A percentile compares a stretch with the other conserved stretches of the same genome.
Conservation (phyloP, 1,140 invertebrate genomes). For the Neomicropteryx cornuta region DNA sequence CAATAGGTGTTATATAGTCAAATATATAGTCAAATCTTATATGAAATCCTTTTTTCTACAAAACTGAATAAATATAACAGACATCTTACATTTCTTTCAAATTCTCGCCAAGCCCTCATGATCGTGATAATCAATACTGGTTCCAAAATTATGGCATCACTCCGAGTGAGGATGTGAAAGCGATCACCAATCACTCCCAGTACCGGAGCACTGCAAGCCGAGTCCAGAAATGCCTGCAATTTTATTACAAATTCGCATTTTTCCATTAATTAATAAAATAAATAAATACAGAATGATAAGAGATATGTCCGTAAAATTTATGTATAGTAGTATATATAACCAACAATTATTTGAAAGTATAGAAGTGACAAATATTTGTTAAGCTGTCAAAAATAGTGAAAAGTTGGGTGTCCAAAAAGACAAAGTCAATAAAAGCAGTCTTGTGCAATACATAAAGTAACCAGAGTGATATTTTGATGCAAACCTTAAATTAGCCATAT, state of each 20-base stretch:
- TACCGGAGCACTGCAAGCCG: conserved; percentile 40
- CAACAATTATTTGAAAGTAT: too few relatives aligned
- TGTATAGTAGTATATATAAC: not conserved
- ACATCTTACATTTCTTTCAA: too few relatives aligned
- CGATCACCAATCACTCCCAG: conserved; percentile 29
- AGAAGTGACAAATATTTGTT: too few relatives aligned
- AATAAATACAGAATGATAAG: not conserved
- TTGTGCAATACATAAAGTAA: too few relatives aligned
- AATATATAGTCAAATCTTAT: too few relatives aligned
- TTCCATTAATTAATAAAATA: not conserved
- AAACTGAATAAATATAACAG: conserved; percentile 11
- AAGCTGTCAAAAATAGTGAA: too few relatives aligned
- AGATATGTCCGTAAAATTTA: conserved; percentile 1
- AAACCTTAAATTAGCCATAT: too few relatives aligned
- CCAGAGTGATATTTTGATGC: too few relatives aligned
- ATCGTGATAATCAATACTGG: conserved; percentile 42
- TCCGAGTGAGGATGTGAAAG: conserved; percentile 27
- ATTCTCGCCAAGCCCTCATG: conserved; percentile 42
- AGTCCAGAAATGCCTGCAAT: conserved; percentile 40
- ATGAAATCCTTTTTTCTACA: too few relatives aligned
- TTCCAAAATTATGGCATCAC: conserved; percentile 42
- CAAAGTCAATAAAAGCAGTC: too few relatives aligned
- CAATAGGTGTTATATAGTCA: too few relatives aligned
- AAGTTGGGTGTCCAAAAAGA: too few relatives aligned
- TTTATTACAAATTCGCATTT: not conserved